Base-by-base conservation (phyloP, 1,140 invertebrate species). In the Phocides pigmalion region DNA sequence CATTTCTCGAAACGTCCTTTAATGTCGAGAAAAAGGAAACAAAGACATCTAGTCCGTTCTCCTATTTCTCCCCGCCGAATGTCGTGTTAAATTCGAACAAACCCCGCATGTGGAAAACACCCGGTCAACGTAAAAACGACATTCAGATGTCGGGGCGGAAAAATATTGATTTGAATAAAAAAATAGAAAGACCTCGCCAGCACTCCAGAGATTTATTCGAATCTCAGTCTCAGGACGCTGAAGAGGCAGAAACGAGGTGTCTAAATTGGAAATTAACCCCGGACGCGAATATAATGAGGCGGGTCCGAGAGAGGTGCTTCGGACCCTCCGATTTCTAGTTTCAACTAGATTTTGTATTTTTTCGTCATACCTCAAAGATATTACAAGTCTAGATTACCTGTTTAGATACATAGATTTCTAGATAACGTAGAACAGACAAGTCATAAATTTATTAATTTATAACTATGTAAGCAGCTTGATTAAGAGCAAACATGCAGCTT, bases 171-270 rank as follows among this genome's bases (percentile, higher is more conserved):
- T 12, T 61, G 54, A 70, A 72, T 59, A 64, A 62, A 15, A 77
- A 79, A 35, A 16, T 64, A 0, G 73, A 83, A 19, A 76, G 61
- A 19, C 59, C 69, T 3, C 74, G 74, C 8, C 79, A 83, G 19
- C 68, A 72, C 35, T 91, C 89, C 4, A 73, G 76, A 66, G 89
- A 91, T 62, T 51, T 91, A 14, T 91, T 91, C 64, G 88, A 90
- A 44, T 84, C 88, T 11, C 82, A 87, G 54, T 84, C 87, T 14
- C 84, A 84, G 50, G 88, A 85, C 11, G 35, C 63, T 12, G 84
- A 86, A 2, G 81, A 84, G 16, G 14, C 56, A 4, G 71, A 81
- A 19, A 58, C 72, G 5, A 85, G 64, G 35, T 68, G 72, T 19
- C 59, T 82, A 1, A 76, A 86, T 15, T 86, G 82, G 81, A 87